A percentile compares a stretch with the other conserved stretches of the same genome.
Conservation (phyloP, 2,113 vertebrate species). For the Salvator merianae region DNA sequence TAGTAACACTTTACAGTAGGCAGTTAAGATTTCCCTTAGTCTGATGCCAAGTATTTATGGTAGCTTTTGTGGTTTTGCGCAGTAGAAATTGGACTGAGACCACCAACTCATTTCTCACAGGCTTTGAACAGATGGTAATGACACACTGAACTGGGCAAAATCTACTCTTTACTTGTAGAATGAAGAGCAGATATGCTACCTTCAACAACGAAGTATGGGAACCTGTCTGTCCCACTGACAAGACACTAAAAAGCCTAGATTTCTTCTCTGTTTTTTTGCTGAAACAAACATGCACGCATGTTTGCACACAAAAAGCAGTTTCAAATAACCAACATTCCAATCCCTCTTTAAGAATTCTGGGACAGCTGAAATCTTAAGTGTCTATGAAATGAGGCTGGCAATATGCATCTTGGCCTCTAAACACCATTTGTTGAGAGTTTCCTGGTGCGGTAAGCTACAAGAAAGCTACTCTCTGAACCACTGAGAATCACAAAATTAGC, state of each 20-base stretch:
- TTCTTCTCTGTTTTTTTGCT: not conserved
- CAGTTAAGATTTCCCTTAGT: not conserved
- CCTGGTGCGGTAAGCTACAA: not conserved
- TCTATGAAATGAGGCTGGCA: slow-evolving; percentile 5
- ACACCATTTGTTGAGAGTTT: not conserved
- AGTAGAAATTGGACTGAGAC: slow-evolving; percentile 29
- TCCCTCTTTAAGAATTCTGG: not conserved
- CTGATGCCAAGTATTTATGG: slow-evolving; percentile 13
- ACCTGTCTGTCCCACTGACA: not conserved
- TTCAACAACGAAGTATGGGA: not conserved
- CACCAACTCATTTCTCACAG: slow-evolving; percentile 22
- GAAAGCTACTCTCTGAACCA: fast-evolving
- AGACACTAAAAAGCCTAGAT: not conserved
- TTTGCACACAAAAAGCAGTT: not conserved
- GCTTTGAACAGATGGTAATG: slow-evolving; percentile 29
- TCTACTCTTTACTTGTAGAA: not conserved
- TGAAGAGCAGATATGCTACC: not conserved
- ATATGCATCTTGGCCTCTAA: not conserved
- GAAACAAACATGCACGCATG: not conserved
- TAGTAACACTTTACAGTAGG: slow-evolving; percentile 22
- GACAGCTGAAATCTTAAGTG: slow-evolving; percentile 1
- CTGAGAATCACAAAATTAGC: not conserved
- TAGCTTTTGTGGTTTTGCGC: not conserved
- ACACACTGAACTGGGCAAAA: slow-evolving; percentile 19
- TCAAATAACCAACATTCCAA: slow-evolving; percentile 16